phyloP scores from a whole-genome alignment of 2,888 invertebrate genomes.

The Apocheima hispidaria region DNA sequence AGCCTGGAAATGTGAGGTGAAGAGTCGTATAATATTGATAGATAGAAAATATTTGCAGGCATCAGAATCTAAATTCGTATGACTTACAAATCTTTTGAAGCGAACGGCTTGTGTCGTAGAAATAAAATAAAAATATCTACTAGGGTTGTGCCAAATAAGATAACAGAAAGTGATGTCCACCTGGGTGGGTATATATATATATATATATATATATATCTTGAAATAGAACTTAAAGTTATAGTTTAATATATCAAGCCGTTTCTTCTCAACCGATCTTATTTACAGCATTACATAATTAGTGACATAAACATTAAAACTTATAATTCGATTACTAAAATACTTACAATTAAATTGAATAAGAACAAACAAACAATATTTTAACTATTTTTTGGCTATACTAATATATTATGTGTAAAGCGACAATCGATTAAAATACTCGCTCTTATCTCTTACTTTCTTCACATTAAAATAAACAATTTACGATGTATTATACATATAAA shows the following conservation, averaged over 20 bases:
- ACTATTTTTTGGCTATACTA: conserved; percentile 4
- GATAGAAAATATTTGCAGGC: conserved; percentile 5
- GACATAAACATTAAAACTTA: conserved; percentile 1
- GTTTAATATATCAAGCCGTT: background rate
- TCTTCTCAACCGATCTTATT: background rate
- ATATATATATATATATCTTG: no score
- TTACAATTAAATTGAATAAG: conserved; percentile 4
- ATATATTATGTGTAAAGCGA: conserved; percentile 2
- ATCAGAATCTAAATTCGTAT: conserved; percentile 9
- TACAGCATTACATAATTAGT: conserved; percentile 5
- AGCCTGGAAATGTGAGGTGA: conserved; percentile 18
- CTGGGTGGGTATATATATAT: background rate
- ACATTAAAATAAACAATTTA: conserved; percentile 6
- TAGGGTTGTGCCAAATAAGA: no score
- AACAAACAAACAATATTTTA: conserved; percentile 2
- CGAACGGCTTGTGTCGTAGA: background rate
- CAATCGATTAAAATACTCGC: conserved; percentile 4
- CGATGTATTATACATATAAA: conserved; percentile 2
- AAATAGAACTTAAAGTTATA: background rate
- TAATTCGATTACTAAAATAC: no score
- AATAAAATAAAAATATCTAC: no score
- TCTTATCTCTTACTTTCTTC: background rate
- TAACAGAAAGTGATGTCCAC: no score
- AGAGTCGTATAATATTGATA: conserved; percentile 11
- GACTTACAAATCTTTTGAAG: conserved; percentile 1